These are phyloP conservation scores for Heterohyrax brucei DNA, from an alignment of 2,797 vertebrate species.

Conservation along the genomic window DNA sequence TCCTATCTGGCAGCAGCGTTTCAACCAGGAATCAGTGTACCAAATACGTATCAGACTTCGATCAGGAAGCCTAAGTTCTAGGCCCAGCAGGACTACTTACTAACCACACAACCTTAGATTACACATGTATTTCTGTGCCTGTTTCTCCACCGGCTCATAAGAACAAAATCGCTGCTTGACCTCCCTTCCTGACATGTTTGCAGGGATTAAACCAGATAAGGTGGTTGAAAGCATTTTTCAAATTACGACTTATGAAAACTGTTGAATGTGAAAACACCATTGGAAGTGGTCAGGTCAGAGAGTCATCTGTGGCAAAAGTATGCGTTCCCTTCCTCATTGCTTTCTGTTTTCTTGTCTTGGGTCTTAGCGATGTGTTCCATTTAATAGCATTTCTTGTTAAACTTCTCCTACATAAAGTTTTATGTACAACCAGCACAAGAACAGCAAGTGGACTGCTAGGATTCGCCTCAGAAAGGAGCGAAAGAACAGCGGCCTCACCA, in stretches of 20 bases:
- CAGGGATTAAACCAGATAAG: neutral
- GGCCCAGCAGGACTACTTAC: neutral
- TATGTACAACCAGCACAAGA: constrained; percentile 5
- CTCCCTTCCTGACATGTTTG: neutral
- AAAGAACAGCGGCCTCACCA: constrained; percentile 29
- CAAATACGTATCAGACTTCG: neutral
- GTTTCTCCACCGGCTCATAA: neutral
- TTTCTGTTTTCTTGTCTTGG: constrained; percentile 39
- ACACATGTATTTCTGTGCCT: neutral
- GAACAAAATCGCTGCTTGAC: neutral
- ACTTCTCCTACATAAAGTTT: constrained; percentile 59
- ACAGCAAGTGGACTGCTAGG: neutral
- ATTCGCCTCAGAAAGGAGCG: constrained; percentile 35
- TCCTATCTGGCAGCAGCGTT: neutral
- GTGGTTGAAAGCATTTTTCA: neutral
- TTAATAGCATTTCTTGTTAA: constrained; percentile 70
- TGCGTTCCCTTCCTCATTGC: neutral
- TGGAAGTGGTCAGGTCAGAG: neutral
- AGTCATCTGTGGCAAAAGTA: neutral
- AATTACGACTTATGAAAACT: neutral
- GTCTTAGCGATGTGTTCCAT: constrained; percentile 51
- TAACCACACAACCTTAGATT: neutral
- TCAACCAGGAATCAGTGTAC: neutral
- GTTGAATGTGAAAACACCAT: neutral
- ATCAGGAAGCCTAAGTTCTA: neutral